Conservation (phyloP, 1,140 invertebrate species). For the Wiebesia pumilae region DNA sequence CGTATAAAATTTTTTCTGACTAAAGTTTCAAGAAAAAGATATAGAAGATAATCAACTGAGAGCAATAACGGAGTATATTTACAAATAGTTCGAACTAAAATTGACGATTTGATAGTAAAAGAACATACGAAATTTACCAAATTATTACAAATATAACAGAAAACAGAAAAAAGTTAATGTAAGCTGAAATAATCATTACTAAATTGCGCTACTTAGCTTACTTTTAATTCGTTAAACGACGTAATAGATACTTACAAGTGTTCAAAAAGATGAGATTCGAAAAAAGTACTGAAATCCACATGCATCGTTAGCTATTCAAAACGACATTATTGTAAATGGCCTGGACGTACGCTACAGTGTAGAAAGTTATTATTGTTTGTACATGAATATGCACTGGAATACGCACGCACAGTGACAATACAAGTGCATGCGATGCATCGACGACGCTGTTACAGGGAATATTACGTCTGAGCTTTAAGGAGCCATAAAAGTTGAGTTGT, state of each 20-base stretch:
- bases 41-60: too few relatives aligned
- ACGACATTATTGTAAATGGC: not conserved
- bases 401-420: not conserved
- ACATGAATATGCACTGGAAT: not conserved
- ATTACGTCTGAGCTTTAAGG: not conserved
- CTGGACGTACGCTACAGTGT: not conserved
- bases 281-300: not conserved
- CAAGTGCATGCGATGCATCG: not conserved
- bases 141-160: not conserved
- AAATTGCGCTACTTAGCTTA: not conserved
- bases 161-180: not conserved
- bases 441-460: not conserved
- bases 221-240: not conserved
- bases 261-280: conserved; percentile 1
- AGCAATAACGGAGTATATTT: too few relatives aligned
- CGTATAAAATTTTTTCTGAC: too few relatives aligned
- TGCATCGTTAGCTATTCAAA: not conserved
- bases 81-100: too few relatives aligned
- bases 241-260: not conserved
- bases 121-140: too few relatives aligned
- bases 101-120: too few relatives aligned
- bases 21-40: too few relatives aligned
- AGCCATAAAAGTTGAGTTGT: conserved; percentile 37
- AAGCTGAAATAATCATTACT: not conserved
- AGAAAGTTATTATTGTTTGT: conserved; percentile 32